Evolutionary conservation across 1,140 invertebrate species (phyloP), one percentile per base, ranked within the genome.

Genomic region (Oryzaephilus surinamensis): DNA sequence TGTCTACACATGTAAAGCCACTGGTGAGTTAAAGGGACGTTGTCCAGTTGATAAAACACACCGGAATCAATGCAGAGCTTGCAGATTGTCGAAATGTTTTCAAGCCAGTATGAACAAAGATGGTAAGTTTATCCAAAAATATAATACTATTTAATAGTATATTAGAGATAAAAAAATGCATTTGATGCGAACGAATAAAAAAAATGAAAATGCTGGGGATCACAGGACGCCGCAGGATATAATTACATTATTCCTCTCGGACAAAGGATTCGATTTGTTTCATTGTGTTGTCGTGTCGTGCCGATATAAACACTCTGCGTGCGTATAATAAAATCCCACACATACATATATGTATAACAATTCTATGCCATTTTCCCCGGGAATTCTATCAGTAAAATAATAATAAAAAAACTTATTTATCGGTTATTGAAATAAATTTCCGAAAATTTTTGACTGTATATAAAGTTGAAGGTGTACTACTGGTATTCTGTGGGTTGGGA

Each of bases 41-140:
- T 97, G 93, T 66, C 90, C 90, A 3, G 90, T 97, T 34, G 92
- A 97, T 69, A 96, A 96, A 67, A 96, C 91, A 0, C 92, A 96
- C 60, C 72, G 93, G 23, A 98, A 97, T 71, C 92, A 97, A 69
- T 98, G 95, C 65, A 73, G 94, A 35, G 92, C 93, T 48, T 98
- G 95, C 63, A 72, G 95, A 30, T 76, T 98, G 14, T 88, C 85
- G 54, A 97, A 97, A 70, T 98, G 95, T 64, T 91, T 97, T 60
- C 85, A 93, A 63, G 91, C 90, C 24, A 85, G 89, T 46, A 98
- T 98, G 94, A 97, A 97, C 63, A 96, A 95, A 75, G 93, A 97
- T 71, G 93, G 94, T 97, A 70, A 87, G 87, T 76, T n/a, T 7
- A n/a, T 24, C 10, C 23, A 24, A 24, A 24, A 11, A n/a, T 24